Conservation (phyloP, 1,140 invertebrate genomes). For the Anthonomus grandis region DNA sequence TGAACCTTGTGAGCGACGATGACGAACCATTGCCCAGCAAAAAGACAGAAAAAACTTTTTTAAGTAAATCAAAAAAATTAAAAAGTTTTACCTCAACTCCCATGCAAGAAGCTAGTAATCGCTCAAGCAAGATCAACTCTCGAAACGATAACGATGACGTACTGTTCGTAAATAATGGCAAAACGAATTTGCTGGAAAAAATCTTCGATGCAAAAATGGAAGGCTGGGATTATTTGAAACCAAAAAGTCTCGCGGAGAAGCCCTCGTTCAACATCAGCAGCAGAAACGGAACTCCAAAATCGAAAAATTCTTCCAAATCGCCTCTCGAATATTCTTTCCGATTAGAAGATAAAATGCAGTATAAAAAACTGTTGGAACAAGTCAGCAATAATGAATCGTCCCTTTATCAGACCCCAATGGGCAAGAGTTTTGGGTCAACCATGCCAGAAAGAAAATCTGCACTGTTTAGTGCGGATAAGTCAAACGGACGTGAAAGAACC, state of each 20-base stretch:
- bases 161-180: constrained; percentile 30
- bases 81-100: neutral
- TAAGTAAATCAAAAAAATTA: neutral
- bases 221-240: constrained; percentile 32
- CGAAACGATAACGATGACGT: constrained; percentile 34
- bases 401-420: constrained; percentile 36
- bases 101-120: neutral
- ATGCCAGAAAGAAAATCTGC: neutral
- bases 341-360: constrained; percentile 43
- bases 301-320: neutral
- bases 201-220: constrained; percentile 20
- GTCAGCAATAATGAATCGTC: constrained; percentile 28
- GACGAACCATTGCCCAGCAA: neutral
- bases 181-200: constrained; percentile 23
- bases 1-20: no score
- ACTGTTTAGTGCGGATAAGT: constrained; percentile 12
- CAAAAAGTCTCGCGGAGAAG: constrained; percentile 9
- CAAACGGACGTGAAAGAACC: constrained; percentile 32
- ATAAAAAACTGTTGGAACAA: constrained; percentile 37
- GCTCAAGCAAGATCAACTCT: constrained; percentile 4
- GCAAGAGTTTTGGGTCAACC: constrained; percentile 26
- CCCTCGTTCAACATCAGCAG: constrained; percentile 14
- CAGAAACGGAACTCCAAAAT: constrained; percentile 3
- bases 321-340: constrained; percentile 36
- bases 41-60: neutral